These are phyloP conservation scores for Scelioninae gen. 1 DNA, from an alignment of 2,888 invertebrate genomes.

Conservation along the genomic window DNA sequence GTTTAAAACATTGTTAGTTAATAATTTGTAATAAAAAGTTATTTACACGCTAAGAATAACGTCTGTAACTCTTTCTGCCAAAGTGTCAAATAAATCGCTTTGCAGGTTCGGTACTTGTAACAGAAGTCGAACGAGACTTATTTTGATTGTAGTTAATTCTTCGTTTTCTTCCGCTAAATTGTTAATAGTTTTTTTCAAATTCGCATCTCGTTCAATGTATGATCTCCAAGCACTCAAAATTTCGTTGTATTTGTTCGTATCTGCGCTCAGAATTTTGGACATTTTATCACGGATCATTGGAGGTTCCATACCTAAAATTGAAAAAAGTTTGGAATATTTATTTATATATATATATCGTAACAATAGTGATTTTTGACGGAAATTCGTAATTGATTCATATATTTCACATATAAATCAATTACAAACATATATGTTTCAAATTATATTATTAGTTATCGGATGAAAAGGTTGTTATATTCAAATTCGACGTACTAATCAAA, in stretches of 20 bases:
- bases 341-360: too few species aligned
- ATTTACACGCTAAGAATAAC: conserved; percentile 68
- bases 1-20: too few species aligned
- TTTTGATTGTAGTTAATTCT: conserved; percentile 48
- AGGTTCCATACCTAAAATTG: conserved; percentile 33
- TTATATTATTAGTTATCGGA: too few species aligned
- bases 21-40: background rate
- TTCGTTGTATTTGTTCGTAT: conserved; percentile 68
- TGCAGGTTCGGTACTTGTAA: conserved; percentile 79
- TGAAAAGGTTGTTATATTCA: too few species aligned
- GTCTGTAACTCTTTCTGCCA: conserved; percentile 78
- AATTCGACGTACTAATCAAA: too few species aligned
- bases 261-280: conserved; percentile 71
- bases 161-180: conserved; percentile 74
- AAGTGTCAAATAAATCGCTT: conserved; percentile 73
- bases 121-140: conserved; percentile 78
- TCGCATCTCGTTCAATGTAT: conserved; percentile 75
- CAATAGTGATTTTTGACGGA: too few species aligned
- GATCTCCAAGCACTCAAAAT: conserved; percentile 75
- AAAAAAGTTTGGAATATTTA: too few species aligned
- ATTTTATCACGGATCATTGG: conserved; percentile 74
- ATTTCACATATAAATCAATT: too few species aligned
- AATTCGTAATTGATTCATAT: too few species aligned
- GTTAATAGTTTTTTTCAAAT: conserved; percentile 77
- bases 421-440: too few species aligned